A percentile compares a stretch with the other conserved stretches of the same genome.
These are phyloP conservation scores for Scelioninae gen. 1 DNA, from an alignment of 2,888 invertebrate genomes.

Conservation along the genomic window DNA sequence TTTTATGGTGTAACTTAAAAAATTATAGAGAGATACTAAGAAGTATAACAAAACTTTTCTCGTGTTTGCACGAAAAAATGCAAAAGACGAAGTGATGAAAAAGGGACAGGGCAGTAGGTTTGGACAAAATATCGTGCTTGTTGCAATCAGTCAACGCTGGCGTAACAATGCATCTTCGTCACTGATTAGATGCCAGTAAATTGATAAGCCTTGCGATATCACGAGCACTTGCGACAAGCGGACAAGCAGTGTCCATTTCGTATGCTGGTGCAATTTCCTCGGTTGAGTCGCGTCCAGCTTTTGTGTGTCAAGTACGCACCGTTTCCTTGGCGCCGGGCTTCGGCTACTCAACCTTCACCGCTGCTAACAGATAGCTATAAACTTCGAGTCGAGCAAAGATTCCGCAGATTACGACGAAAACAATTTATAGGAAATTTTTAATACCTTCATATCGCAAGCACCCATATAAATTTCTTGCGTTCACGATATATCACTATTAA, in stretches of 20 bases:
- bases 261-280: constrained; percentile 19
- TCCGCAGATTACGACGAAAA: constrained; percentile 46
- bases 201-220: constrained; percentile 73
- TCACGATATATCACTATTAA: constrained; percentile 36
- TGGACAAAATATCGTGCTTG: constrained; percentile 64
- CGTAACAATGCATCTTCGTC: constrained; percentile 80
- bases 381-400: constrained; percentile 31
- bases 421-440: constrained; percentile 56
- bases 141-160: constrained; percentile 75
- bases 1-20: too few relatives aligned
- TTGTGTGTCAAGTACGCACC: constrained; percentile 61
- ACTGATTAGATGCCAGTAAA: constrained; percentile 79
- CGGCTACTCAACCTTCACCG: neutral
- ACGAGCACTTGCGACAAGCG: constrained; percentile 27
- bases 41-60: too few relatives aligned
- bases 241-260: constrained; percentile 60
- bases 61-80: too few relatives aligned
- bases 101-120: constrained; percentile 16
- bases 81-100: neutral
- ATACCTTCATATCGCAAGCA: constrained; percentile 24
- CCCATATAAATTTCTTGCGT: constrained; percentile 15
- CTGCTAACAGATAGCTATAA: constrained; percentile 31
- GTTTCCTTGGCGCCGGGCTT: constrained; percentile 48
- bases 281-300: constrained; percentile 32
- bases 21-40: too few relatives aligned